Evolutionary conservation across 2,113 vertebrate genomes (phyloP).

Genomic region (Orientallactaga bullata): DNA sequence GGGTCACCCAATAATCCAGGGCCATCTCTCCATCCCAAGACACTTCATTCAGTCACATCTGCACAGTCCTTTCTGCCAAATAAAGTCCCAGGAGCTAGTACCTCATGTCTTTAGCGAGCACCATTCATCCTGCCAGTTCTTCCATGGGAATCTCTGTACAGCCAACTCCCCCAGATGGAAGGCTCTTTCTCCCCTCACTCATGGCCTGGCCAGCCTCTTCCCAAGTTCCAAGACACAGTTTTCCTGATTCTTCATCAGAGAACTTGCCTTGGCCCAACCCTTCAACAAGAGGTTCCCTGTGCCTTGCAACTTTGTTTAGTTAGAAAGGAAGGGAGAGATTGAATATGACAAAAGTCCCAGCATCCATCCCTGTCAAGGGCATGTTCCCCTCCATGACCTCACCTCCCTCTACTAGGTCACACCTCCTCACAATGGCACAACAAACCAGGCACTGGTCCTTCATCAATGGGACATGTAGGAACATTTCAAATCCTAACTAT

Average conservation of each 20-base stretch:
- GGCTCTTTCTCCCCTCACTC: not conserved
- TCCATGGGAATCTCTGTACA: not conserved
- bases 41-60: not conserved
- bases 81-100: not conserved
- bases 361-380: not conserved
- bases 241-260: not conserved
- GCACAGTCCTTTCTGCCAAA: not conserved
- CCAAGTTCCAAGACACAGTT: not conserved
- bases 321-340: not conserved
- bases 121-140: not conserved
- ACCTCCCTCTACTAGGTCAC: not conserved
- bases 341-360: not conserved
- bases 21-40: not conserved
- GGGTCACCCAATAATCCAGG: not conserved
- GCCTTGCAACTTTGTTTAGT: not conserved
- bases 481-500: not conserved
- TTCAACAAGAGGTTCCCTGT: not conserved
- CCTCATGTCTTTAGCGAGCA: not conserved
- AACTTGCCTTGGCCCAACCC: not conserved
- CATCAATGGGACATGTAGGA: not conserved
- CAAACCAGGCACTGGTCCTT: not conserved
- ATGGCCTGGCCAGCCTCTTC: not conserved
- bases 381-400: not conserved
- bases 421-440: not conserved
- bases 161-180: not conserved